These are phyloP conservation scores for Drosophila hamatofila DNA, from an alignment of 2,888 invertebrate species.

Conservation along the genomic window DNA sequence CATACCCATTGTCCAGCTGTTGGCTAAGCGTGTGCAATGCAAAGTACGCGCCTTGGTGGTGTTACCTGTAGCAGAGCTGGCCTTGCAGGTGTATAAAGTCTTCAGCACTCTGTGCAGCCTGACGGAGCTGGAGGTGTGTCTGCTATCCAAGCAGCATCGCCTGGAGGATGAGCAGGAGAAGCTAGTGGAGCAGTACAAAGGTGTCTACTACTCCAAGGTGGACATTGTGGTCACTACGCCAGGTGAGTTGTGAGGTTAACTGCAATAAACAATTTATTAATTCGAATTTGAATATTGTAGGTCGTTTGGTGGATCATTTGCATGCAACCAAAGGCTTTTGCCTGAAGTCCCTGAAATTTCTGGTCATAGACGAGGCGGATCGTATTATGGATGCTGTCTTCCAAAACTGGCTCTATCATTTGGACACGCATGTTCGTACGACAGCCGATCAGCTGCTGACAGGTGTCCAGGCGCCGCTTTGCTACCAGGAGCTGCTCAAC, in stretches of 20 bases:
- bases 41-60: constrained; percentile 94
- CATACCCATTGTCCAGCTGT: constrained; percentile 93
- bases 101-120: constrained; percentile 90
- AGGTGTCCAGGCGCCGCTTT: constrained; percentile 84
- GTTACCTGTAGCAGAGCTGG: constrained; percentile 96
- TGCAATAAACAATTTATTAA: background rate
- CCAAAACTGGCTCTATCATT: constrained; percentile 94
- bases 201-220: constrained; percentile 84
- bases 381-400: constrained; percentile 96
- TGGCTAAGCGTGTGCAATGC: constrained; percentile 88
- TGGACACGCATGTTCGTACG: constrained; percentile 89
- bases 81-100: constrained; percentile 94
- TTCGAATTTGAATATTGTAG: constrained; percentile 30
- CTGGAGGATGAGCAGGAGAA: constrained; percentile 89
- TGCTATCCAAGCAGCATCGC: constrained; percentile 89
- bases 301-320: constrained; percentile 96
- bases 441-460: constrained; percentile 86
- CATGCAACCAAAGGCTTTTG: constrained; percentile 92
- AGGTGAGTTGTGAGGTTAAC: constrained; percentile 82
- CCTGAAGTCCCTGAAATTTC: constrained; percentile 89
- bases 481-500: constrained; percentile 77
- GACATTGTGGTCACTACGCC: constrained; percentile 97
- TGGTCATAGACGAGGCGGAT: constrained; percentile 99
- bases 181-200: constrained; percentile 87
- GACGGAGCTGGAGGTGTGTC: constrained; percentile 89